phyloP scores from a whole-genome alignment of 2,888 invertebrate genomes.

The Melanostoma scalare region DNA sequence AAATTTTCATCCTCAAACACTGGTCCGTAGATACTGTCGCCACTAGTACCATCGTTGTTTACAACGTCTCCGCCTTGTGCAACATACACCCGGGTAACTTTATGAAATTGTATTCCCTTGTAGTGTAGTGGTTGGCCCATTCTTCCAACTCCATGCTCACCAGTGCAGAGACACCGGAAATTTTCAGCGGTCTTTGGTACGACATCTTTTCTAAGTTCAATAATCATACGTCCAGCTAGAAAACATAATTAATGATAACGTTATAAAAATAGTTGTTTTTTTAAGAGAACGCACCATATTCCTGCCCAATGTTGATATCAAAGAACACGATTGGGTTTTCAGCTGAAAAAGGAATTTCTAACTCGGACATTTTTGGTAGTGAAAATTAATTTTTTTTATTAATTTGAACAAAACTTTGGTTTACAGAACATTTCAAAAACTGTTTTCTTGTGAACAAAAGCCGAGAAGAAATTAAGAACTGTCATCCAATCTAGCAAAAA shows the following conservation, averaged over 20 bases:
- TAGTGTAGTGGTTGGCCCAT: conserved; percentile 90
- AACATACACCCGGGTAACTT: conserved; percentile 93
- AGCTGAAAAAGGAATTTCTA: conserved; percentile 74
- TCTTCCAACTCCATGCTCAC: conserved; percentile 90
- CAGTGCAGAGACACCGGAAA: conserved; percentile 95
- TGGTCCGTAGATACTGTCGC: conserved; percentile 96
- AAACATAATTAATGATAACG: background rate
- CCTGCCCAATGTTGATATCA: conserved; percentile 87
- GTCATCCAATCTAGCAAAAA: conserved; percentile 18
- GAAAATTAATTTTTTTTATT: background rate
- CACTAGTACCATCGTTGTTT: conserved; percentile 91
- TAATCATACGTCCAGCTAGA: conserved; percentile 91
- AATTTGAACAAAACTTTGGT: background rate
- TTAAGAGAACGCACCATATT: conserved; percentile 84
- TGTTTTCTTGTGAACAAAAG: background rate
- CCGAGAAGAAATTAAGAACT: background rate
- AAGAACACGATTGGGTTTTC: conserved; percentile 87
- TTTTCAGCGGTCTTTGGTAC: conserved; percentile 95
- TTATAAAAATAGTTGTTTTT: background rate
- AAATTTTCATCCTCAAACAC: conserved; percentile 96
- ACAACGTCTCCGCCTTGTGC: conserved; percentile 92
- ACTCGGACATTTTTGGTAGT: conserved; percentile 46
- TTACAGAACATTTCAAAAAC: background rate
- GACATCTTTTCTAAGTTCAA: conserved; percentile 92
- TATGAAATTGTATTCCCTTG: conserved; percentile 92